These are phyloP conservation scores for Sympetrum striolatum DNA, from an alignment of 2,888 invertebrate genomes.

Conservation along the genomic window DNA sequence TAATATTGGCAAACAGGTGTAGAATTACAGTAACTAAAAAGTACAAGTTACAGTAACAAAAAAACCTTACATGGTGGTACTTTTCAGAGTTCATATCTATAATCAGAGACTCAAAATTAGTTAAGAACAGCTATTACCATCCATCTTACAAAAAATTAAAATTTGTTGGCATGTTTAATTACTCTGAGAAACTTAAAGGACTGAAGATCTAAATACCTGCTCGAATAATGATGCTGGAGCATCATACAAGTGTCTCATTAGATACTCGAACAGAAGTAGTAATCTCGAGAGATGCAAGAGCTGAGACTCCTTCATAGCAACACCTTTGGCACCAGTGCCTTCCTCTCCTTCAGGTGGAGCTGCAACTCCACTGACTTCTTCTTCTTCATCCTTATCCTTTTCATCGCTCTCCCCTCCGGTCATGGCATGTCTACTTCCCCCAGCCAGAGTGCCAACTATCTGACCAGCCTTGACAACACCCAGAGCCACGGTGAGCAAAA, in stretches of 20 bases:
- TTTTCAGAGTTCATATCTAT: no score
- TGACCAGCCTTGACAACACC: neutral
- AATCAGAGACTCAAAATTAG: no score
- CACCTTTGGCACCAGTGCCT: neutral
- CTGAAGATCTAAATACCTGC: conserved; percentile 67
- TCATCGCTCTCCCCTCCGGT: neutral
- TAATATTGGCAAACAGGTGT: no score
- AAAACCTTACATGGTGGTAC: no score
- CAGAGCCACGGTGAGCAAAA: conserved; percentile 66
- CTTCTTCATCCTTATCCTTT: conserved; percentile 17
- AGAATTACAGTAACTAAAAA: no score
- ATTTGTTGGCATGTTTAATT: no score
- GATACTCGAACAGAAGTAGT: conserved; percentile 87
- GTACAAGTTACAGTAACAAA: no score
- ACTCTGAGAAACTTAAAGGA: neutral
- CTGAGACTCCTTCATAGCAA: conserved; percentile 70
- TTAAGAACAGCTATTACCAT: no score
- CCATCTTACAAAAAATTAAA: no score
- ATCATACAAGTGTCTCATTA: conserved; percentile 94
- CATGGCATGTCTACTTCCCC: neutral
- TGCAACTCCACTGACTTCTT: neutral
- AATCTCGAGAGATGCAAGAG: conserved; percentile 83
- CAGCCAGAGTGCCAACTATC: neutral
- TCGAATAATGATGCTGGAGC: conserved; percentile 85
- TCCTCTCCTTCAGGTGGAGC: neutral